These are phyloP conservation scores for Tetragonula clypearis DNA, from an alignment of 1,140 invertebrate genomes.

Conservation along the genomic window DNA sequence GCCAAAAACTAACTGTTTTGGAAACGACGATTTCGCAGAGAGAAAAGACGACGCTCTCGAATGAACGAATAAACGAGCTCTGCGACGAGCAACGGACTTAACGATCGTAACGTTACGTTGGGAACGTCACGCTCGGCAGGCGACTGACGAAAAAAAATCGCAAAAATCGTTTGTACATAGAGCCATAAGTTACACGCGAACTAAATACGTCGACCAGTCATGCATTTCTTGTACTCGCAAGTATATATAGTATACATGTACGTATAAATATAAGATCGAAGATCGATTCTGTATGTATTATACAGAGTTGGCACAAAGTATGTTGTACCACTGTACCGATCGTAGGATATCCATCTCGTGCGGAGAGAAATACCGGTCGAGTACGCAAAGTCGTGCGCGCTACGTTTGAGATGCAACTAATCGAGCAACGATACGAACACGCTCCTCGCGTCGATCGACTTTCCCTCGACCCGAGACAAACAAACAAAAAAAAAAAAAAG, in stretches of 20 bases:
- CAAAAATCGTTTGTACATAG: constrained; percentile 58
- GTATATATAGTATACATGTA: constrained; percentile 1
- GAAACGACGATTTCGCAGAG: too few species aligned
- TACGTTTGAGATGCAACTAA: not conserved
- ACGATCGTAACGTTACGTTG: not conserved
- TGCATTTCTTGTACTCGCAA: constrained; percentile 55
- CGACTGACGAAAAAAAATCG: constrained; percentile 28
- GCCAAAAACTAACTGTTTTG: too few species aligned
- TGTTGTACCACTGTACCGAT: constrained; percentile 1
- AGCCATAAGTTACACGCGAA: constrained; percentile 43
- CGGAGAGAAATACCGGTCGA: not conserved
- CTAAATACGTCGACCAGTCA: constrained; percentile 55
- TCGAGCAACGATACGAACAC: not conserved
- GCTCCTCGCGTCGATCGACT: not conserved
- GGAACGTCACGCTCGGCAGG: not conserved
- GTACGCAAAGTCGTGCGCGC: not conserved
- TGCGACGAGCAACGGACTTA: too few species aligned
- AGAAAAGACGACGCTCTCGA: too few species aligned
- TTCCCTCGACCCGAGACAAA: not conserved
- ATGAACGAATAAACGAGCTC: not conserved
- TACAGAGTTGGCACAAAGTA: constrained; percentile 66
- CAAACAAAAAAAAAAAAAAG: too few species aligned
- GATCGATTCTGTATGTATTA: constrained; percentile 55
- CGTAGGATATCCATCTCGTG: not conserved
- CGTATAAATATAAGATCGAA: constrained; percentile 17